Base-by-base conservation (phyloP, 1,140 invertebrate species). In the Teleopsis dalmanni region DNA sequence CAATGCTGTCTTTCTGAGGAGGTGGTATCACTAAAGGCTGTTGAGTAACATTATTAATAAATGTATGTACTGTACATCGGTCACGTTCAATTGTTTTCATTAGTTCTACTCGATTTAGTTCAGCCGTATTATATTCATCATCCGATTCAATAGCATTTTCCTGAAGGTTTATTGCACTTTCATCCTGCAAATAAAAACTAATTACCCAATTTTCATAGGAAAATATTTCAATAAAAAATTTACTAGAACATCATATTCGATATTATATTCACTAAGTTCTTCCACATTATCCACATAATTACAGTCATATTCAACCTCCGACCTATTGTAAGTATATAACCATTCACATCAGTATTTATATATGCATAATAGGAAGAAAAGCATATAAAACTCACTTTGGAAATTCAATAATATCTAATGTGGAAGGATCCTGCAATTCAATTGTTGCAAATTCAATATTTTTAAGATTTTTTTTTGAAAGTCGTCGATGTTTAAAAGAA, bases 1-100 rank as follows among this genome's bases (percentile, higher is more conserved):
- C 62, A 33, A 62, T 65, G 11, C 40, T 58, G 26, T 19, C 57
- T 37, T 26, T 66, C 53, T 2, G 63, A 5, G n/a, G 13, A 4
- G 27, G 27, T 2, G 49, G 21, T 18, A 19, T 23, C n/a, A n/a
- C n/a, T n/a, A n/a, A 35, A 22, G 21, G 19, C 7, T 46, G 33
- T 25, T 18, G 33, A n/a, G n/a, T 31, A 21, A 29, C 1, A 25
- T 14, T 31, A 43, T 13, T 31, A 43, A 19, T 27, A 36, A 50
- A 38, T 43, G 46, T 10, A 19, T 41, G 29, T 31, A 22, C 9
- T 11, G 35, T 29, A 40, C 35, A 34, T 33, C 36, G 27, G n/a
- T 37, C 42, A 29, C 18, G 11, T 11, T 31, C 42, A 19, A 37
- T 36, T 25, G 35, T 9, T 31, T 38, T 50, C 22, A 44, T 33